Evolutionary conservation across 1,140 invertebrate genomes (phyloP), one percentile per base, ranked within the genome.

Genomic region (Drosophila mauritiana): DNA sequence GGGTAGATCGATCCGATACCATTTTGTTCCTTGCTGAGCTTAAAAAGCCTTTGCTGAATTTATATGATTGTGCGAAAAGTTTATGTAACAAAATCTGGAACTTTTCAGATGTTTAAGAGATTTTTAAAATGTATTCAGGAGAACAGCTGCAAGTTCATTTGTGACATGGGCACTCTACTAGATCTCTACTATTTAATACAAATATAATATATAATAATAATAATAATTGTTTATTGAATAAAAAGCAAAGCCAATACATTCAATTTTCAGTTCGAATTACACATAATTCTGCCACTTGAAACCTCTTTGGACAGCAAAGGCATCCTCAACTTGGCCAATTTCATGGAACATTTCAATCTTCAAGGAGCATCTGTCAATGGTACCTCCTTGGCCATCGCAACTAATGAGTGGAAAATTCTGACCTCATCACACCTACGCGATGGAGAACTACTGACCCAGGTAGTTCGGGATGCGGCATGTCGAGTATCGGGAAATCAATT

Each of bases 401-500:
- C 54, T 85, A 62, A 73, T 64, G 64, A 37, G 48, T 39, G 55
- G 65, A 80, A 80, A 67, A 13, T 80, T 80, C 84, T 89, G 80
- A 88, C 72, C 70, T 89, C 84, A 88, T 83, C 59, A 27, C 64
- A 61, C 55, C 61, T 36, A 43, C 67, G 65, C 31, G 37, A n/a
- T 27, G 27, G 17, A 25, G 42, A 15, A 15, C 42, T 11, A 36
- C 43, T 51, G 17, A n/a, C 22, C 40, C 74, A 70, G 75, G 73
- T 77, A 78, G 61, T 51, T 63, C 12, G 36, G 31, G 22, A 5
- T 17, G 61, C 39, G 36, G 53, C 55, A 25, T 13, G 59, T 78
- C 52, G 64, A 78, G 84, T 89, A 89, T 84, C 84, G 73, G 57
- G 84, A 88, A 88, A 89, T 88, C 84, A 83, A 89, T 89, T 88